Evolutionary conservation across 2,888 invertebrate species (phyloP).

Genomic region (Hirtodrosophila cameraria): DNA sequence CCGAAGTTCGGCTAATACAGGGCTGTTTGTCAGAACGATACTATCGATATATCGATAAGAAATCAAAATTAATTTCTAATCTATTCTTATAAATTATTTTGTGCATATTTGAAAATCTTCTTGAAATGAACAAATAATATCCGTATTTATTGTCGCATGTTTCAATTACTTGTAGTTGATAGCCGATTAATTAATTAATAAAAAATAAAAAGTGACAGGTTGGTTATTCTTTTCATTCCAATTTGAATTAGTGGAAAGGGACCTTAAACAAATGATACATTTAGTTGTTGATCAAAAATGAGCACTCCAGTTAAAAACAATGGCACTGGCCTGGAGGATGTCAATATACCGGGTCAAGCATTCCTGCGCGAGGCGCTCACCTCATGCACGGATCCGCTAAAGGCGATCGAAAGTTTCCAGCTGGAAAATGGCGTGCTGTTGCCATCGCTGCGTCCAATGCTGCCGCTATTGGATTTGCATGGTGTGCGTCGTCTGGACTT

Average conservation of each 20-base stretch:
- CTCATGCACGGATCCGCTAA: conserved; percentile 97
- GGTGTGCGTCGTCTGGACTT: conserved; percentile 96
- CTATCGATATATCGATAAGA: conserved; percentile 11
- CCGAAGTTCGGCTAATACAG: not conserved
- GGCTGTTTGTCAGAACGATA: not conserved
- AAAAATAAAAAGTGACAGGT: too few relatives aligned
- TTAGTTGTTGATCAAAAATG: conserved; percentile 63
- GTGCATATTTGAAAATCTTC: too few relatives aligned
- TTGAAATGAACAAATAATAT: too few relatives aligned
- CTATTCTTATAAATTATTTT: too few relatives aligned
- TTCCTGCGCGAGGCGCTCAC: conserved; percentile 95
- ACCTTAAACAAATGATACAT: conserved; percentile 7
- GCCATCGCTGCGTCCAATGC: conserved; percentile 96
- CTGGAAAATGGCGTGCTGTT: conserved; percentile 95
- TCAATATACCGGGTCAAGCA: conserved; percentile 94
- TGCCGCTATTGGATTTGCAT: conserved; percentile 97
- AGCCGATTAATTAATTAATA: too few relatives aligned
- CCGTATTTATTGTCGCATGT: too few relatives aligned
- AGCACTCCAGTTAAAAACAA: conserved; percentile 82
- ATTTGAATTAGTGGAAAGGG: too few relatives aligned
- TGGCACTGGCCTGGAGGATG: conserved; percentile 90
- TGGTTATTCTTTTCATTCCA: too few relatives aligned
- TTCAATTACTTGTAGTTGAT: too few relatives aligned
- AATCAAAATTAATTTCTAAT: not conserved
- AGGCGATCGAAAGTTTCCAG: conserved; percentile 98